phyloP scores from a whole-genome alignment of 1,140 invertebrate species.

The Lineus longissimus region DNA sequence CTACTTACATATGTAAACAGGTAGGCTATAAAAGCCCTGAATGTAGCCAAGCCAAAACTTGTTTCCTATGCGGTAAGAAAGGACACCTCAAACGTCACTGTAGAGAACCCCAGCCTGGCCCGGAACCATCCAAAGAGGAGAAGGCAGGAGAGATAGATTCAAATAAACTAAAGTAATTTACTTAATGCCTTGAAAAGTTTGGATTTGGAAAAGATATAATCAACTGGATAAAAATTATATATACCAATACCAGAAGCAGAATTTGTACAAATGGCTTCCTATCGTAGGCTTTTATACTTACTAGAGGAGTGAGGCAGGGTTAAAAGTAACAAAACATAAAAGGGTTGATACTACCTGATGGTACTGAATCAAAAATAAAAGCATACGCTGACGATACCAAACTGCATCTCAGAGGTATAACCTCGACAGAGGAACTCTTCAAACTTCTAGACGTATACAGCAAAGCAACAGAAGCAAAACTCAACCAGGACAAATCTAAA shows the following conservation, averaged over 20 bases:
- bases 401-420: slow-evolving; percentile 11
- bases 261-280: slow-evolving; percentile 9
- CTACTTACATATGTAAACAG: too few species aligned
- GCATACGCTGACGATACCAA: slow-evolving; percentile 29
- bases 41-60: too few species aligned
- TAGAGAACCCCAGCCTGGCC: too few species aligned
- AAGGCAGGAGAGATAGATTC: too few species aligned
- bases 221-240: too few species aligned
- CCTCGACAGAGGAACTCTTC: slow-evolving; percentile 16
- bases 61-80: too few species aligned
- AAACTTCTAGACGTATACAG: slow-evolving; percentile 16
- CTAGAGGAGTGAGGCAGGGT: slow-evolving; percentile 12
- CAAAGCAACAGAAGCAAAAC: slow-evolving; percentile 24
- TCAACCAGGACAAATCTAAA: slow-evolving; percentile 2
- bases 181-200: slow-evolving; percentile 5
- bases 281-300: neutral
- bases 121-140: too few species aligned
- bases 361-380: slow-evolving; percentile 17
- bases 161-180: too few species aligned
- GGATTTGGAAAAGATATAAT: slow-evolving; percentile 1
- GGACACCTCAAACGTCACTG: too few species aligned
- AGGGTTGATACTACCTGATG: slow-evolving; percentile 25
- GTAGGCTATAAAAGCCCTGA: too few species aligned
- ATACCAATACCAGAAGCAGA: neutral
- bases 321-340: slow-evolving; percentile 18